Base-by-base conservation (phyloP, 2,113 vertebrate species). In the Lagopus leucura region DNA sequence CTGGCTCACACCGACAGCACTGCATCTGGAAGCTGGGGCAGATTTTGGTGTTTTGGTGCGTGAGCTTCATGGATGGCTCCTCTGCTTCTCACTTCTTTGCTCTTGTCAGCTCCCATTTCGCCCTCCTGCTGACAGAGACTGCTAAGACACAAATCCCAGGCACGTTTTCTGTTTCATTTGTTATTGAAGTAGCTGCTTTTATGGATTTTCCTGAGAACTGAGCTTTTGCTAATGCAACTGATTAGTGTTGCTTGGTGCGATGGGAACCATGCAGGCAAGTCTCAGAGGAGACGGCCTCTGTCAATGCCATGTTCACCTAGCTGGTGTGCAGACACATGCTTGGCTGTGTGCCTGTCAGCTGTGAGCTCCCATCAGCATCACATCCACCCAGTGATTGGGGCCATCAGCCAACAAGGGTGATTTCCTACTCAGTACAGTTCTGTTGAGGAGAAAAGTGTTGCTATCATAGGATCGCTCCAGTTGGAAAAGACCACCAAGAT, bases 181-280 rank as follows among this genome's bases (percentile, higher is more conserved):
- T 94, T 80, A 57, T 42, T 94, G 28, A 47, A 88, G 65, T 82
- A 73, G 82, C 80, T 78, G 66, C 61, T 90, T 86, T 63, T 90
- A 96, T 97, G 94, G 87, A 93, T 95, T 95, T 92, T 75, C 67
- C 91, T 36, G 75, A 89, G 93, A 89, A 89, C 85, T 90, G 97
- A 96, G 93, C 72, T 95, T 95, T 82, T 30, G 9, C 94, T 94
- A 86, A 96, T 81, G 13, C 38, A 20, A 32, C 70, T 4, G 38
- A 95, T 97, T 96, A 96, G 95, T 4, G 48, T 27, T 91, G 87
- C 60, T 83, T 52, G 87, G 89, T 82, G 83, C 73, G 64, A 45
- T 1, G 57, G 82, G 75, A 88, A 75, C 71, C 7, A 1, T 5
- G 20, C 9, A 13, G 88, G 27, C n/a, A 8, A 71, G 48, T 4